Evolutionary conservation across 2,113 vertebrate species (phyloP).

Genomic region (Xiphophorus maculatus): DNA sequence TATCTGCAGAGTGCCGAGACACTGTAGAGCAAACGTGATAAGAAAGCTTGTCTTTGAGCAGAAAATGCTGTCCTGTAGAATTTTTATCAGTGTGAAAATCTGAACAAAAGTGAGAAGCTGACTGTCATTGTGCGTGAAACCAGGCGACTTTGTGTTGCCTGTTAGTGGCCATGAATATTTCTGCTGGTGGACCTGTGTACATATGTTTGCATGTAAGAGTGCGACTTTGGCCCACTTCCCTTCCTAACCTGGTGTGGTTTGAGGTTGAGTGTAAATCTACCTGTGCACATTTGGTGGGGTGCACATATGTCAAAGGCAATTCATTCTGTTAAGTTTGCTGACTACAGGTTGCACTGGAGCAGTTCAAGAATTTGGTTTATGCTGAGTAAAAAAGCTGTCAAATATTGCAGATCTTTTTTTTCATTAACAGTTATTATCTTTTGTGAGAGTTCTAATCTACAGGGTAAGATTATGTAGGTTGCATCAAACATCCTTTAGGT

Average conservation of each 20-base stretch:
- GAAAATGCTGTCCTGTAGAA: constrained; percentile 22
- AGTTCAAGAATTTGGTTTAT: background rate
- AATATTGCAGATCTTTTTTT: too few relatives aligned
- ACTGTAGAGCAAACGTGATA: constrained; percentile 25
- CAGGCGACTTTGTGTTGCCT: constrained; percentile 23
- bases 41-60: constrained; percentile 15
- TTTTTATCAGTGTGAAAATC: constrained; percentile 25
- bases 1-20: constrained; percentile 8
- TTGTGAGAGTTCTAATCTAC: too few relatives aligned
- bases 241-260: constrained; percentile 60
- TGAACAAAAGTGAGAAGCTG: constrained; percentile 29
- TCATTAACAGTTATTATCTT: too few relatives aligned
- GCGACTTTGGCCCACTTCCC: constrained; percentile 43
- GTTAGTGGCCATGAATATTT: constrained; percentile 52
- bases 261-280: constrained; percentile 11
- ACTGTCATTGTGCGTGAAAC: constrained; percentile 34
- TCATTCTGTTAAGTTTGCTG: background rate
- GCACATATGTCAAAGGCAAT: background rate
- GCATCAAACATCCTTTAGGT: too few relatives aligned
- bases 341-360: background rate
- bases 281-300: background rate
- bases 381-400: background rate
- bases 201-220: constrained; percentile 65
- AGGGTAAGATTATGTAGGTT: too few relatives aligned
- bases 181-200: constrained; percentile 36